Percentiles rank a stretch among this genome's conserved stretches.
Conservation (phyloP, 2,888 invertebrate genomes). For the Dasysyrphus albostriatus region DNA sequence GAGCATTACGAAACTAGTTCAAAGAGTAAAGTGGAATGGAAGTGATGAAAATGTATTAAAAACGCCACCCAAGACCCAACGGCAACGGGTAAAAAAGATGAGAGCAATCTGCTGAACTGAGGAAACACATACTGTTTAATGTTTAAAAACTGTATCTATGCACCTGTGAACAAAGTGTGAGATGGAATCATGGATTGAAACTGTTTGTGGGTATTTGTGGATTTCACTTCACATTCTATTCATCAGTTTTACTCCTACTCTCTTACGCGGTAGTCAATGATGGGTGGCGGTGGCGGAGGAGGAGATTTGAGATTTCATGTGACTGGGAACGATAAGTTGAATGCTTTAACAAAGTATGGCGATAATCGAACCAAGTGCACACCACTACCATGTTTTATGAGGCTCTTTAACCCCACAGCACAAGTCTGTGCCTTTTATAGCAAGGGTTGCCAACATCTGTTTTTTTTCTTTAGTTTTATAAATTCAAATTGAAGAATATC, state of each 20-base stretch:
- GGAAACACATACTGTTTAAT: constrained; percentile 25
- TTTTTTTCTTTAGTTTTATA: background rate
- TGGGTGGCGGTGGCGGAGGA: constrained; percentile 1
- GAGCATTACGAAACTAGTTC: constrained; percentile 74
- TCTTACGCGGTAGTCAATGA: background rate
- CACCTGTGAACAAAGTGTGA: constrained; percentile 62
- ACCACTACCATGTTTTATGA: constrained; percentile 56
- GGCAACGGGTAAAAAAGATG: constrained; percentile 10
- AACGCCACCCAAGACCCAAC: constrained; percentile 29
- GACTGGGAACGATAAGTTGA: constrained; percentile 55
- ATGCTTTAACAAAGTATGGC: constrained; percentile 49
- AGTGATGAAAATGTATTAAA: constrained; percentile 63
- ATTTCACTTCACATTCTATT: constrained; percentile 47
- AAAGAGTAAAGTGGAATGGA: constrained; percentile 70
- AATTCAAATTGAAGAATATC: background rate
- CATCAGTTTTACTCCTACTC: constrained; percentile 38
- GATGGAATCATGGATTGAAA: constrained; percentile 50
- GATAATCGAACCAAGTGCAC: constrained; percentile 71
- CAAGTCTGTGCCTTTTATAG: constrained; percentile 20
- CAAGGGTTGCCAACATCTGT: background rate
- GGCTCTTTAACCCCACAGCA: constrained; percentile 62
- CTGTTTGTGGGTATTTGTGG: constrained; percentile 8
- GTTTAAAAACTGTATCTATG: constrained; percentile 56
- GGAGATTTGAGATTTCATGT: constrained; percentile 42
- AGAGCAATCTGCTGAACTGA: constrained; percentile 31